phyloP scores from a whole-genome alignment of 2,113 vertebrate genomes.

The Cephalopterus ornatus region DNA sequence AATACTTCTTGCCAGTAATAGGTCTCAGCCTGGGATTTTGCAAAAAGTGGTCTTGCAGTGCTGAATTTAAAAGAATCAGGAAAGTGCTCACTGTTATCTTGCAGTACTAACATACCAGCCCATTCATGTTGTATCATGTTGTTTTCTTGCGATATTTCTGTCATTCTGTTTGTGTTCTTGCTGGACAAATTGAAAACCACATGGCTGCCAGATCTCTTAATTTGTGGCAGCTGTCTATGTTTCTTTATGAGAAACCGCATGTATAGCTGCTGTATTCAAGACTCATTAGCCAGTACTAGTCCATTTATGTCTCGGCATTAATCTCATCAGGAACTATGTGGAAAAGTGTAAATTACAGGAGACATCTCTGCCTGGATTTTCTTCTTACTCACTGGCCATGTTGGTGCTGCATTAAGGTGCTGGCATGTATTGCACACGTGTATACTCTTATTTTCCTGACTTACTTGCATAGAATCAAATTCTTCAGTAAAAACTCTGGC shows the following conservation, averaged over 20 bases:
- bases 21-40: neutral
- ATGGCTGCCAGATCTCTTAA: neutral
- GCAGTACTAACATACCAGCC: neutral
- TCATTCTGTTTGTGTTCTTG: neutral
- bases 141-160: neutral
- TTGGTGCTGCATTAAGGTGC: neutral
- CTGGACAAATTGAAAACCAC: neutral
- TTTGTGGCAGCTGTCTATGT: neutral
- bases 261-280: neutral
- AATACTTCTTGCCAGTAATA: neutral
- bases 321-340: neutral
- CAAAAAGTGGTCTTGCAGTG: neutral
- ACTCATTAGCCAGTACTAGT: neutral
- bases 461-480: neutral
- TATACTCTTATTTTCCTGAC: neutral
- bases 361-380: neutral
- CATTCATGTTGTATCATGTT: rapidly evolving
- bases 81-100: neutral
- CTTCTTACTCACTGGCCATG: rapidly evolving
- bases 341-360: neutral
- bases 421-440: neutral
- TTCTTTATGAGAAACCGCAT: neutral
- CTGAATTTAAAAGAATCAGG: neutral
- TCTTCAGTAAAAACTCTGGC: neutral
- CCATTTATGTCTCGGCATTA: neutral